phyloP scores from a whole-genome alignment of 2,888 invertebrate genomes.

The Autographa gamma region DNA sequence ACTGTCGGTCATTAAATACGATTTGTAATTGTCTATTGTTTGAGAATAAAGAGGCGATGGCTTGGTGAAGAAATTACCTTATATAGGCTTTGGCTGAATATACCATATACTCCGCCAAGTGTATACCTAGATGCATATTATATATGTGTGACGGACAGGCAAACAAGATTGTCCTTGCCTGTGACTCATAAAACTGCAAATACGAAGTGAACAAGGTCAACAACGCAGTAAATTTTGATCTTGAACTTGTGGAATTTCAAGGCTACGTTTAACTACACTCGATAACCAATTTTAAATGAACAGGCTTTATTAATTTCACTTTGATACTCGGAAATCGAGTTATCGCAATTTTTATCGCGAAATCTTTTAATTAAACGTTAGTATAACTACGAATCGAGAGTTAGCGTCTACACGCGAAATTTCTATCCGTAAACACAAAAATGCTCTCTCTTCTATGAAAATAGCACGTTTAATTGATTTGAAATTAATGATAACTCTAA shows the following conservation, averaged over 20 bases:
- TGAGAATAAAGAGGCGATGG: slow-evolving; percentile 59
- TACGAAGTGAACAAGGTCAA: slow-evolving; percentile 19
- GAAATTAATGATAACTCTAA: slow-evolving; percentile 10
- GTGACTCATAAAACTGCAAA: slow-evolving; percentile 16
- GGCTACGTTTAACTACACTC: slow-evolving; percentile 25
- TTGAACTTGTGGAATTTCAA: slow-evolving; percentile 48
- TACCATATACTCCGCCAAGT: neutral
- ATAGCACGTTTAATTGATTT: slow-evolving; percentile 30
- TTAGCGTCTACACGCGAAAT: slow-evolving; percentile 42
- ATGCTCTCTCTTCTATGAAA: slow-evolving; percentile 34
- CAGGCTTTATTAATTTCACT: slow-evolving; percentile 29
- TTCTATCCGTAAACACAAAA: slow-evolving; percentile 21
- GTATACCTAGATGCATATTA: too few relatives aligned
- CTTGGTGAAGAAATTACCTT: slow-evolving; percentile 48
- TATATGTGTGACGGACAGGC: neutral
- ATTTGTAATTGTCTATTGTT: slow-evolving; percentile 71
- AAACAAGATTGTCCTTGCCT: slow-evolving; percentile 2
- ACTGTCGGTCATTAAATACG: slow-evolving; percentile 63
- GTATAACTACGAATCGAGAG: slow-evolving; percentile 44
- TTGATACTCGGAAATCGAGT: slow-evolving; percentile 36
- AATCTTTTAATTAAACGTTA: slow-evolving; percentile 50
- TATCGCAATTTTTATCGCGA: slow-evolving; percentile 46
- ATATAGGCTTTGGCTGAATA: slow-evolving; percentile 4
- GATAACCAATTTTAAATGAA: slow-evolving; percentile 16
- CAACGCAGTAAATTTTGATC: slow-evolving; percentile 20